Conservation (phyloP, 2,113 vertebrate genomes). For the Epinephelus cyanopodus region DNA sequence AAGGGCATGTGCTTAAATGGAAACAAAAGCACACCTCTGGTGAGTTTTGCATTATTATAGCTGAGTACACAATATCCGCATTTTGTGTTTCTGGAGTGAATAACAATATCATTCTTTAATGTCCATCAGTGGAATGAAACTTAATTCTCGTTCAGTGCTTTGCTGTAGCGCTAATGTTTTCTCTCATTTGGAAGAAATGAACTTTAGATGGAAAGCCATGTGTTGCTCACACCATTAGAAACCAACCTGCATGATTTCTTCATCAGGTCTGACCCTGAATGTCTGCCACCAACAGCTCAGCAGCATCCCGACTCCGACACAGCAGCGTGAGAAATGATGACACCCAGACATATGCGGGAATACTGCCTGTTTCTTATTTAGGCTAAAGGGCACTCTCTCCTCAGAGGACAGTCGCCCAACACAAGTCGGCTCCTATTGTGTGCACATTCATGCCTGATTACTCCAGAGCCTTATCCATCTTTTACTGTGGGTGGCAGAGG, state of each 20-base stretch:
- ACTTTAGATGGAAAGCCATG: constrained; percentile 12
- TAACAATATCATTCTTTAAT: background rate
- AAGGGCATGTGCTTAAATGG: background rate
- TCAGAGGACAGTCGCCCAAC: constrained; percentile 37
- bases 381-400: constrained; percentile 44
- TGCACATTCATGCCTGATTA: constrained; percentile 43
- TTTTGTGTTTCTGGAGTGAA: background rate
- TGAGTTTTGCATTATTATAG: background rate
- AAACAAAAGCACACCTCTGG: background rate
- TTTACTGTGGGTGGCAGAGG: constrained; percentile 10
- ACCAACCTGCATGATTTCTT: constrained; percentile 25
- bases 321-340: constrained; percentile 50
- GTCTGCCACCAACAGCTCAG: constrained; percentile 37
- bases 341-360: constrained; percentile 39
- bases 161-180: background rate
- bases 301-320: constrained; percentile 13
- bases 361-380: constrained; percentile 4
- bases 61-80: background rate
- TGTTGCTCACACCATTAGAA: constrained; percentile 18
- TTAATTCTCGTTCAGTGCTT: constrained; percentile 1
- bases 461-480: constrained; percentile 45
- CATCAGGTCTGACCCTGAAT: constrained; percentile 32
- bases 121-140: background rate
- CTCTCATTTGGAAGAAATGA: constrained; percentile 5
- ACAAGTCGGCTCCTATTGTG: constrained; percentile 1